Evolutionary conservation across 2,113 vertebrate species (phyloP), one percentile per base, ranked within the genome.

Genomic region (Eubucco bourcierii): DNA sequence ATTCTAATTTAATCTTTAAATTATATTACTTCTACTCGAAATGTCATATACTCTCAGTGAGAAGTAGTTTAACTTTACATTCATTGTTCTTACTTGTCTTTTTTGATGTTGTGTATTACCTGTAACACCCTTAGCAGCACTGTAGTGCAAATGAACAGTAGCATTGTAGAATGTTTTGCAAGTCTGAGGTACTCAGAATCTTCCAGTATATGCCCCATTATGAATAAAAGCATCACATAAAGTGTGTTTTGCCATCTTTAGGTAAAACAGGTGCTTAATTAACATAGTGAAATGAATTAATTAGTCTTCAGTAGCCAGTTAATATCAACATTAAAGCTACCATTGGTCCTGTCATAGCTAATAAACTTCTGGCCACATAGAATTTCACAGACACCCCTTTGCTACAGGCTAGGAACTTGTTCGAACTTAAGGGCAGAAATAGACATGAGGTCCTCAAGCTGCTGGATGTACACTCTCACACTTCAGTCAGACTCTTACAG

Each of bases 41-140:
- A 73, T 44, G 29, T 78, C 74, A 73, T 77, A 20, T 75, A 5
- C 46, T 93, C 15, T 94, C 24, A 19, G 29, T 85, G 80, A 92
- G 80, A 92, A 89, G 61, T 81, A 53, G 58, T 92, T 90, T 90
- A 58, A 91, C 82, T 59, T 84, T 85, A 88, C 44, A 71, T 70
- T 85, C 20, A 18, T 67, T 59, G 15, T 85, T 95, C 61, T 94
- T 1, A 0, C 63, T 90, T 83, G 31, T 52, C 21, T 67, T 71
- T 17, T 89, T 90, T 88, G 70, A 65, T 88, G 33, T 34, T 88
- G 2, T 46, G 0, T 58, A 59, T 80, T 81, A 70, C 15, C 87
- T 76, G 25, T 74, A 70, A 70, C 4, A 6, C 17, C 46, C 20
- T 71, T 81, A 63, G 17, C 28, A 56, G 85, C 56, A 67, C 79